Percentiles rank a stretch among this genome's conserved stretches.
phyloP scores from a whole-genome alignment of 2,113 vertebrate genomes.

The Lates calcarifer region DNA sequence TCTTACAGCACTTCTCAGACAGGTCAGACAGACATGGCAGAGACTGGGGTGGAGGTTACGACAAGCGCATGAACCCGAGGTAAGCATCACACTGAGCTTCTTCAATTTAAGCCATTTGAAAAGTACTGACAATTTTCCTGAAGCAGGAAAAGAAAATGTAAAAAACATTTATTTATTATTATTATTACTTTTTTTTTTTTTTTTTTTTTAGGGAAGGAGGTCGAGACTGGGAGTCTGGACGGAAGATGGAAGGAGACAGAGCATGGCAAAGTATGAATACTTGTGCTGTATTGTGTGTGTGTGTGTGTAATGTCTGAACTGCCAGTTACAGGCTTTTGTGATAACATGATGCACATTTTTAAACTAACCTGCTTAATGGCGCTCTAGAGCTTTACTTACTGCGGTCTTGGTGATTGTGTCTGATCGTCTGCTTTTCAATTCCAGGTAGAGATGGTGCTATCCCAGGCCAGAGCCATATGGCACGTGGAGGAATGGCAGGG shows the following conservation, averaged over 20 bases:
- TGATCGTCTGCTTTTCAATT: slow-evolving; percentile 14
- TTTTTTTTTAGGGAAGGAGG: slow-evolving; percentile 80
- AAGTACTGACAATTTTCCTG: not conserved
- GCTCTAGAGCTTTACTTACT: not conserved
- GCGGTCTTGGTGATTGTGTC: not conserved
- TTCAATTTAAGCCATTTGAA: not conserved
- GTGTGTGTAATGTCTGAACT: not conserved
- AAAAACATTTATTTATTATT: not conserved
- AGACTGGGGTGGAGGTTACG: slow-evolving; percentile 89
- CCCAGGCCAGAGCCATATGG: slow-evolving; percentile 87
- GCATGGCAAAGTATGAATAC: slow-evolving; percentile 85
- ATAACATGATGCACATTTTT: not conserved
- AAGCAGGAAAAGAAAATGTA: fast-evolving
- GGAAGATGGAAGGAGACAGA: slow-evolving; percentile 90
- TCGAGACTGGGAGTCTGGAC: slow-evolving; percentile 91
- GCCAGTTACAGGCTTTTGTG: not conserved
- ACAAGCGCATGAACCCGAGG: slow-evolving; percentile 86
- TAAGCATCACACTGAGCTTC: slow-evolving; percentile 23
- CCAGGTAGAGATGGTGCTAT: slow-evolving; percentile 88
- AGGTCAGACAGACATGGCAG: slow-evolving; percentile 89
- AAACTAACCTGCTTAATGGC: not conserved
- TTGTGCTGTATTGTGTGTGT: not conserved
- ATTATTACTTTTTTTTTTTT: not conserved
- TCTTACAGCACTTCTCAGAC: slow-evolving; percentile 90
- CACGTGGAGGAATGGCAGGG: slow-evolving; percentile 89